Percentiles rank a stretch among this genome's conserved stretches.
These are phyloP conservation scores for Odobenus rosmarus DNA, from an alignment of 2,113 vertebrate genomes.

Conservation along the genomic window DNA sequence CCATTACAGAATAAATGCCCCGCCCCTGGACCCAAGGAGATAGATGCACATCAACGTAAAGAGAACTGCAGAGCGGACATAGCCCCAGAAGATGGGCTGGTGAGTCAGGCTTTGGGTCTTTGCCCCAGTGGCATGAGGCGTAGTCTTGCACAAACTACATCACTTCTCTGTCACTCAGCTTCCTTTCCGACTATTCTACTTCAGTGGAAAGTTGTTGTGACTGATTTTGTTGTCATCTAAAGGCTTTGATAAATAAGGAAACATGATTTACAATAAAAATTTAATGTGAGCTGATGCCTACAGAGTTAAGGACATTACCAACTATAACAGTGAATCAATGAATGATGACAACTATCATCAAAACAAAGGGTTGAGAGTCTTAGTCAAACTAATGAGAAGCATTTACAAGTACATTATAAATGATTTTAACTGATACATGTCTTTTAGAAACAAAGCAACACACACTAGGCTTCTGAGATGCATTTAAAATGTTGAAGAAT, in stretches of 20 bases:
- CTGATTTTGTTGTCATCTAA: background rate
- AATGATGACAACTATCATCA: background rate
- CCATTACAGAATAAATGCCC: slow-evolving; percentile 56
- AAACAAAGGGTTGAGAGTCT: background rate
- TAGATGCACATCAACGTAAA: background rate
- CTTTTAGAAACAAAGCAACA: slow-evolving; percentile 1
- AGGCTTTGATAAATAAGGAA: slow-evolving; percentile 2
- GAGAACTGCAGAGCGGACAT: background rate
- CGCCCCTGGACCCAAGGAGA: slow-evolving; percentile 29
- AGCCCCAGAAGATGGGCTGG: background rate
- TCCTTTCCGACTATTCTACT: background rate
- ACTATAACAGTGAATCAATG: background rate
- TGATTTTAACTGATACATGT: background rate
- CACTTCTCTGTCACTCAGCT: background rate
- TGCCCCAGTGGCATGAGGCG: background rate
- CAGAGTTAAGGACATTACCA: background rate
- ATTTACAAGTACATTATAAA: background rate
- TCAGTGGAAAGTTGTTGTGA: background rate
- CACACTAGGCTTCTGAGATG: background rate
- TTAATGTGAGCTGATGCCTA: background rate
- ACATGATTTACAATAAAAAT: background rate
- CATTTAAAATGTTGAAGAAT: slow-evolving; percentile 33
- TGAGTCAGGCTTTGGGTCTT: slow-evolving; percentile 41
- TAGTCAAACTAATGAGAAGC: background rate
- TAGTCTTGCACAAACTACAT: background rate